Percentiles rank a stretch among this genome's conserved stretches.
These are phyloP conservation scores for Euura lappo DNA, from an alignment of 1,140 invertebrate species.

Conservation along the genomic window DNA sequence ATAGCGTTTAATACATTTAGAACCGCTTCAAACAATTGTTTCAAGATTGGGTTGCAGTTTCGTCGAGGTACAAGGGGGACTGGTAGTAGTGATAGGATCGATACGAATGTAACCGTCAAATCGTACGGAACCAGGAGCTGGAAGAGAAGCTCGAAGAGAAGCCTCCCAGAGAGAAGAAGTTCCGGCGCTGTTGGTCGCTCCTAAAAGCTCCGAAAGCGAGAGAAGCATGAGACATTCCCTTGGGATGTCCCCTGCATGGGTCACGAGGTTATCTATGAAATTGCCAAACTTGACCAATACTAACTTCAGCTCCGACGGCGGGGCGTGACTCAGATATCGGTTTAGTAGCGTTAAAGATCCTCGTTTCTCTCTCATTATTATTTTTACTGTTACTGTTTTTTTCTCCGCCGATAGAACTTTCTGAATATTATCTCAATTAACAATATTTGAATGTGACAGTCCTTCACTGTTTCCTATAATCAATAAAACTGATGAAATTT, in stretches of 20 bases:
- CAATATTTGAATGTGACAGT: no score
- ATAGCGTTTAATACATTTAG: conserved; percentile 40
- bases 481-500: no score
- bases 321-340: no score
- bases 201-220: background rate
- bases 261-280: background rate
- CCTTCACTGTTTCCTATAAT: no score
- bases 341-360: no score
- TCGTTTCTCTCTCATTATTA: no score
- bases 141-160: no score
- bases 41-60: conserved; percentile 13
- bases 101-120: conserved; percentile 7
- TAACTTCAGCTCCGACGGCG: background rate
- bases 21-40: conserved; percentile 39
- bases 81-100: background rate
- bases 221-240: background rate
- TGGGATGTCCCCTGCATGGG: background rate
- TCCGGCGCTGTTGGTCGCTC: background rate
- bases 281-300: conserved; percentile 7
- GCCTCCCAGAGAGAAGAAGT: background rate
- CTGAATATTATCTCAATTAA: no score
- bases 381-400: no score
- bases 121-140: background rate
- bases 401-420: no score
- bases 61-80: no score